phyloP scores from a whole-genome alignment of 2,113 vertebrate species.

The Psittacus erithacus region DNA sequence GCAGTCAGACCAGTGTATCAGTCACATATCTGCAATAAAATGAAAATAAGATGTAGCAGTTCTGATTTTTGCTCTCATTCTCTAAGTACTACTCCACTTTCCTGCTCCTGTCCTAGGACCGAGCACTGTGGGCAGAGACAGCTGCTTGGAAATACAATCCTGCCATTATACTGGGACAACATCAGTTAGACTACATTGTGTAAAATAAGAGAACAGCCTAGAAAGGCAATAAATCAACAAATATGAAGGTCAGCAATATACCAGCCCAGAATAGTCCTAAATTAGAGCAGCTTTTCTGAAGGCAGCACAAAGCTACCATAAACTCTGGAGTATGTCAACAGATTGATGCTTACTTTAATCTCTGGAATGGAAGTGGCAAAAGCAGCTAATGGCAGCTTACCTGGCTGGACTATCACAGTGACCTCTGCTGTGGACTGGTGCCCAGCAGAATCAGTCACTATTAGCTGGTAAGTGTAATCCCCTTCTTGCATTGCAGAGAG shows the following conservation, averaged over 20 bases:
- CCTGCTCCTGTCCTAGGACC: background rate
- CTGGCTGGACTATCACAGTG: slow-evolving; percentile 96
- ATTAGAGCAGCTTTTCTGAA: background rate
- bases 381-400: slow-evolving; percentile 70
- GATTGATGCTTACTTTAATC: background rate
- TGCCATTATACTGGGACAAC: background rate
- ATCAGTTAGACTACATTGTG: background rate
- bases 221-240: background rate
- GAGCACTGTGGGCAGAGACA: background rate
- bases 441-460: slow-evolving; percentile 91
- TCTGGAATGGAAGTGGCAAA: background rate
- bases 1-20: background rate
- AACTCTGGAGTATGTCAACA: background rate
- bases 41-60: background rate
- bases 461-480: slow-evolving; percentile 97
- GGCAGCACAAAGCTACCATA: background rate
- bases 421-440: slow-evolving; percentile 93
- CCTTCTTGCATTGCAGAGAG: slow-evolving; percentile 97
- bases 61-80: background rate
- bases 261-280: background rate
- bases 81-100: background rate
- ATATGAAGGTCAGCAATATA: background rate
- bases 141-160: background rate
- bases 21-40: background rate
- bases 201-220: background rate